Percentiles rank a stretch among this genome's conserved stretches.
phyloP scores from a whole-genome alignment of 2,113 vertebrate genomes.

The Pionites leucogaster region DNA sequence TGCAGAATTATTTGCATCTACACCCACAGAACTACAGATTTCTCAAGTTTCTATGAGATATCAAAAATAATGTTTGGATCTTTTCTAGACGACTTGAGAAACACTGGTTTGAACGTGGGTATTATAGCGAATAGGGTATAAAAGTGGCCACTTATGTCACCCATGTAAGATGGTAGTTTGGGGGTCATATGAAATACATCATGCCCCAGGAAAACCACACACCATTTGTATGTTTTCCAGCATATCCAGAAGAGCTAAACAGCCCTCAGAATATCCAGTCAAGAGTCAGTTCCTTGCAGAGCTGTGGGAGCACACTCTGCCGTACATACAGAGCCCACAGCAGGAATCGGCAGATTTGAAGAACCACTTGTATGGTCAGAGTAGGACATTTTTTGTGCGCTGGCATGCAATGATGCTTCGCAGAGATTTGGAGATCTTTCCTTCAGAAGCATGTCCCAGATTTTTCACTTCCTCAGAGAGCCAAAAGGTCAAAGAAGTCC shows the following conservation, averaged over 20 bases:
- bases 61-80: not conserved
- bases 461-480: not conserved
- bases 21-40: not conserved
- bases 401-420: not conserved
- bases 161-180: not conserved
- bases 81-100: not conserved
- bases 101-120: not conserved
- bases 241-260: not conserved
- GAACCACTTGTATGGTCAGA: not conserved
- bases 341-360: not conserved
- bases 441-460: not conserved
- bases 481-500: not conserved
- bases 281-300: not conserved
- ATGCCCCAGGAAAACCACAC: not conserved
- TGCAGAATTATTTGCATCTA: not conserved
- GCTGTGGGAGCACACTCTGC: not conserved
- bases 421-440: not conserved
- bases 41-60: not conserved
- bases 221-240: not conserved
- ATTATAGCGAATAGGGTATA: not conserved
- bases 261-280: not conserved
- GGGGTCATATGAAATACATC: not conserved
- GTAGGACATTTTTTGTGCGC: not conserved
- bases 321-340: not conserved
- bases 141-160: not conserved